Evolutionary conservation across 2,113 vertebrate genomes (phyloP), one percentile per base, ranked within the genome.

Genomic region (Recurvirostra avosetta): DNA sequence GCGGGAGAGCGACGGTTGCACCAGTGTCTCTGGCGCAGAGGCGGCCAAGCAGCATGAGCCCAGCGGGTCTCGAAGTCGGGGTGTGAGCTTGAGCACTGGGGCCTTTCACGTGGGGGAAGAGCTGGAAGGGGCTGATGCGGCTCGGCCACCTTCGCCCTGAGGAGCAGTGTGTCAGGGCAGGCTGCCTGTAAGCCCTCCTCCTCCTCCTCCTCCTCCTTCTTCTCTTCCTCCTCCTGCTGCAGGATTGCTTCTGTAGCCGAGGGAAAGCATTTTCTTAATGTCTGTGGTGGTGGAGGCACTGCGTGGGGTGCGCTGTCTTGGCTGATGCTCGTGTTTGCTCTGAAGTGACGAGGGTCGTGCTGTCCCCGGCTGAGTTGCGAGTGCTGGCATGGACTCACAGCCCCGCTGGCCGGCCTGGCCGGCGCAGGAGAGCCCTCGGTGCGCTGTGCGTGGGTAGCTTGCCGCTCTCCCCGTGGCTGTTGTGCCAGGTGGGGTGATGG

Each of bases 11-110:
- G 20, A 7, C 21, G 65, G 4, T 0, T 0, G 26, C 70, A 26
- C 56, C 56, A 0, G 5, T 0, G 18, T n/a, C 61, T 49, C 32
- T 18, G 27, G 50, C 0, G 0, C 12, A 0, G n/a, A 61, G 43
- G 14, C 18, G 40, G 26, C 32, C 3, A 1, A 38, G 67, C 43
- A 20, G 70, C 20, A 22, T 0, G 1, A 71, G 47, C 23, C 9
- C 4, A 12, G 38, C 2, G 5, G 8, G 29, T 27, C 38, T 34
- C 12, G 0, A 8, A 13, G 26, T 2, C 0, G 50, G 38, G 52
- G 0, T 5, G 9, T 9, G 47, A 61, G 58, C 40, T 7, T 8
- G 47, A 49, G 53, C 40, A 13, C n/a, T 6, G n/a, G 12, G 17
- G 27, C 21, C 22, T 30, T 68, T 12, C 4, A 5, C 0, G 4